These are phyloP conservation scores for Picus viridis DNA, from an alignment of 2,797 vertebrate species.

Conservation along the genomic window DNA sequence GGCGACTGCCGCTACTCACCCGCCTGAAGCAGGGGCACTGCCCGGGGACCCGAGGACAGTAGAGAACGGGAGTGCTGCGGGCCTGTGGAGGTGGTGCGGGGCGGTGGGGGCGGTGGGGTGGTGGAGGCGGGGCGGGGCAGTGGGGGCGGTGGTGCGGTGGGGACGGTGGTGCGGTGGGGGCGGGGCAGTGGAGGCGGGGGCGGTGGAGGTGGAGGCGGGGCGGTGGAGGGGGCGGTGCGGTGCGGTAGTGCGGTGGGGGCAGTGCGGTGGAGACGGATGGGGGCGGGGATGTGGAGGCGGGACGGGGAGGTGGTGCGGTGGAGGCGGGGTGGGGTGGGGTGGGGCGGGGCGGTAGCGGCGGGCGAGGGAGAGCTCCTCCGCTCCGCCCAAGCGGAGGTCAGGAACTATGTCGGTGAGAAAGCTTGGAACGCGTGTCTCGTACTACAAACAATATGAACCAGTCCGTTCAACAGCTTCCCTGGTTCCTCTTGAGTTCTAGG, in stretches of 20 bases:
- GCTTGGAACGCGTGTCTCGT: neutral
- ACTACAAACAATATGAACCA: neutral
- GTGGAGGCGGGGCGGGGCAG: too few species aligned
- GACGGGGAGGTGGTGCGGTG: too few species aligned
- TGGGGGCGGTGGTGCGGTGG: too few species aligned
- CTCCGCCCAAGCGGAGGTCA: neutral
- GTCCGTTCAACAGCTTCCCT: neutral
- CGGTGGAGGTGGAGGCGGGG: too few species aligned
- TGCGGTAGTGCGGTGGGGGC: too few species aligned
- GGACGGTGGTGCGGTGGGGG: rapidly evolving
- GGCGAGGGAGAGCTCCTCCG: too few species aligned
- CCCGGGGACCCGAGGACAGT: neutral
- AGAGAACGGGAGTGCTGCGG: neutral
- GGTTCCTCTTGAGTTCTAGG: neutral
- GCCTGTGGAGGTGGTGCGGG: rapidly evolving
- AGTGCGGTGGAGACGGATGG: neutral
- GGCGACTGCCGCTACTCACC: slow-evolving; percentile 17
- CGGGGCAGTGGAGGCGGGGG: too few species aligned
- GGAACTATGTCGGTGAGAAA: neutral
- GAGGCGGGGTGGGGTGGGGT: too few species aligned
- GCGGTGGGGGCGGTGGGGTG: neutral
- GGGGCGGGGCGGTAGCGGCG: too few species aligned
- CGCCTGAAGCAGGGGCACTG: neutral
- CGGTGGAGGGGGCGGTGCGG: rapidly evolving
- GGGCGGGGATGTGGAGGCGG: too few species aligned